phyloP scores from a whole-genome alignment of 1,140 invertebrate genomes.

The Drosophila chauvacae region DNA sequence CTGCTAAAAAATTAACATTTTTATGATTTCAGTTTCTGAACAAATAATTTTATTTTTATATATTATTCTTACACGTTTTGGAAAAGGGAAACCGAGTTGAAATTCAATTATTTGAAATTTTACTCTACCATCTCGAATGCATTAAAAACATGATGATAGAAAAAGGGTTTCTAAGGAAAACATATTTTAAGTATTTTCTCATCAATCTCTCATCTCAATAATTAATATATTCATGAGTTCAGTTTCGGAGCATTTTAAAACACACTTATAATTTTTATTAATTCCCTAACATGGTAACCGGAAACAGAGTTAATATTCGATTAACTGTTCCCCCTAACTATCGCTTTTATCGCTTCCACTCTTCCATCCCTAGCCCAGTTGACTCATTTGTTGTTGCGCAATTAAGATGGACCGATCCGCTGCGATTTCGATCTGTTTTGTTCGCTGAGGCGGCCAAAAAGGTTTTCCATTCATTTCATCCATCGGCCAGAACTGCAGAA shows the following conservation, averaged over 20 bases:
- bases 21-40: background rate
- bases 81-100: no score
- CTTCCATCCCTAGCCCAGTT: slow-evolving; percentile 2
- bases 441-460: slow-evolving; percentile 38
- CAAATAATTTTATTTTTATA: background rate
- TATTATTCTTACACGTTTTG: background rate
- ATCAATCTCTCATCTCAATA: no score
- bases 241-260: background rate
- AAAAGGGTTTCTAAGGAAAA: no score
- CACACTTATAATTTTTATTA: background rate
- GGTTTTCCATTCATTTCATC: slow-evolving; percentile 18
- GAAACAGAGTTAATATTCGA: background rate
- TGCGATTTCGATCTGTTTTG: slow-evolving; percentile 60
- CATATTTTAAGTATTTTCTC: no score
- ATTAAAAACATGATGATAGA: no score
- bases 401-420: slow-evolving; percentile 38
- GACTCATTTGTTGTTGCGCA: slow-evolving; percentile 38
- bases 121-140: no score
- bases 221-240: no score
- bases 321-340: background rate
- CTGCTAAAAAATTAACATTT: background rate
- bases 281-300: background rate
- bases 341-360: background rate
- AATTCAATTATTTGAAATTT: no score
- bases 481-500: slow-evolving; percentile 37